Evolutionary conservation across 2,888 invertebrate genomes (phyloP).

Genomic region (Pterostichus madidus): DNA sequence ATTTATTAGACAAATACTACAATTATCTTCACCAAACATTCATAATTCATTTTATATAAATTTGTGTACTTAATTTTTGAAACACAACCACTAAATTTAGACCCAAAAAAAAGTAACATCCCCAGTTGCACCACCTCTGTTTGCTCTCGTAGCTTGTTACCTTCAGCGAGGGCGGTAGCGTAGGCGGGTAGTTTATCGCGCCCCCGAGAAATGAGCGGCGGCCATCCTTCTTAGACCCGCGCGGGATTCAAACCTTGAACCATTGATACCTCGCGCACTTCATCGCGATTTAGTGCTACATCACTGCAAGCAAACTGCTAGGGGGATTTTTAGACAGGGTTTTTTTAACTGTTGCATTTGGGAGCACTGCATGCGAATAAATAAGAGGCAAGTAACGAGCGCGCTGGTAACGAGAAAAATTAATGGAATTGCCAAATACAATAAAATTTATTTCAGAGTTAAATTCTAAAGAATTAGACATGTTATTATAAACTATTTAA

Average conservation of each 20-base stretch:
- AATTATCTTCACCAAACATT: no score
- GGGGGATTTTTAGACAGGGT: not conserved
- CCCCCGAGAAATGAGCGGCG: slow-evolving; percentile 1
- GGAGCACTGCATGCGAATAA: not conserved
- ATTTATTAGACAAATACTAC: no score
- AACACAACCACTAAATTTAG: no score
- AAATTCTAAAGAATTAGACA: no score
- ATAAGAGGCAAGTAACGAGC: no score
- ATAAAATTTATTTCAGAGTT: no score
- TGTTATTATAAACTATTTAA: no score
- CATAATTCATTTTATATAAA: no score
- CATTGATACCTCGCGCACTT: not conserved
- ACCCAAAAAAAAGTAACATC: no score
- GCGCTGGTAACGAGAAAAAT: no score
- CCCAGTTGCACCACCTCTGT: not conserved
- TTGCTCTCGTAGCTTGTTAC: not conserved
- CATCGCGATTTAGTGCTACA: slow-evolving; percentile 1
- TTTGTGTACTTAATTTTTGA: no score
- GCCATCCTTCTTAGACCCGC: not conserved
- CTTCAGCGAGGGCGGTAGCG: not conserved
- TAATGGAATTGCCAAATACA: no score
- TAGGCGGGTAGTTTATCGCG: not conserved
- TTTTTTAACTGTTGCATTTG: not conserved
- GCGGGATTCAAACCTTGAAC: not conserved
- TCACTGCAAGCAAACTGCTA: not conserved